These are phyloP conservation scores for Drosophila baimaii DNA, from an alignment of 1,140 invertebrate genomes.

Conservation along the genomic window DNA sequence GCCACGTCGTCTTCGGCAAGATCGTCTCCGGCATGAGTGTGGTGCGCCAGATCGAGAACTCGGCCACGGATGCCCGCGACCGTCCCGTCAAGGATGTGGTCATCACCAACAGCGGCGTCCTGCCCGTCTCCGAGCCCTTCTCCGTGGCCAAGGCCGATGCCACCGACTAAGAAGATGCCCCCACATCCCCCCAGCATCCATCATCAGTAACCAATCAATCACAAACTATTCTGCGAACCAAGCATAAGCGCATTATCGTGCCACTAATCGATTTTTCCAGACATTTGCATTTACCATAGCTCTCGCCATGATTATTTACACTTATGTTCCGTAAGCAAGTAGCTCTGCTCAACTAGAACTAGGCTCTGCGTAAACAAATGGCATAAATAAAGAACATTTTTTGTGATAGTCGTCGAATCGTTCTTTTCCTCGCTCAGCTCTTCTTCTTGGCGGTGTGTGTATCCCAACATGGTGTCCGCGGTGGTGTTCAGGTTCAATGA, in stretches of 20 bases:
- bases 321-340: slow-evolving; percentile 54
- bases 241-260: slow-evolving; percentile 28
- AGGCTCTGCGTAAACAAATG: slow-evolving; percentile 49
- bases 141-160: slow-evolving; percentile 93
- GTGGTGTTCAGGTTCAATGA: slow-evolving; percentile 63
- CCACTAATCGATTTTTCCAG: slow-evolving; percentile 59
- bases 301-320: slow-evolving; percentile 35
- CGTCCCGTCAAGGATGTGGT: slow-evolving; percentile 91
- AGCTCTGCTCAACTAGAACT: slow-evolving; percentile 47
- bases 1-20: slow-evolving; percentile 99
- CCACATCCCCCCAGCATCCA: slow-evolving; percentile 25
- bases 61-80: slow-evolving; percentile 90
- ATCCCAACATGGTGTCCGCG: slow-evolving; percentile 11
- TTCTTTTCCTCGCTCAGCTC: slow-evolving; percentile 10
- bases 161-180: slow-evolving; percentile 85
- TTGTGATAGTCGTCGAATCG: slow-evolving; percentile 48
- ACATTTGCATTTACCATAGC: slow-evolving; percentile 60
- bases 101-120: slow-evolving; percentile 90
- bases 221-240: slow-evolving; percentile 48
- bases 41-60: slow-evolving; percentile 93
- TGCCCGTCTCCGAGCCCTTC: slow-evolving; percentile 90
- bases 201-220: slow-evolving; percentile 37
- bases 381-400: slow-evolving; percentile 47
- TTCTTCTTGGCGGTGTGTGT: slow-evolving; percentile 22
- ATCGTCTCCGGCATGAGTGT: slow-evolving; percentile 87